Percentiles rank a stretch among this genome's conserved stretches.
These are phyloP conservation scores for Nesidiocoris tenuis DNA, from an alignment of 2,888 invertebrate genomes.

Conservation along the genomic window DNA sequence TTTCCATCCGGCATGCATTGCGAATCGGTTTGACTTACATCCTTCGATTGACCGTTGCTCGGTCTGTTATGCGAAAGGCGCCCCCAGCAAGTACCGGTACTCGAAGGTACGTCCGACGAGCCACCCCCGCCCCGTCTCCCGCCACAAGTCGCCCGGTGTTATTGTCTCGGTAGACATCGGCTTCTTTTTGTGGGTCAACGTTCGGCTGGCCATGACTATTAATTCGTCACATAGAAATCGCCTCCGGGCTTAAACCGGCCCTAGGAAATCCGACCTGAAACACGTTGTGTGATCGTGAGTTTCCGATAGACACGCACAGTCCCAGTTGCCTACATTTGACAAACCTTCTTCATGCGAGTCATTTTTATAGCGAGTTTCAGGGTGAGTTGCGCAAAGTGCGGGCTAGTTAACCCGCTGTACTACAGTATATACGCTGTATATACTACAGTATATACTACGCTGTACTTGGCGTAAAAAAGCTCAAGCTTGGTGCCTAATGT, in stretches of 20 bases:
- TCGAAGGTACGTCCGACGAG: neutral
- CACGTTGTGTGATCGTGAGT: neutral
- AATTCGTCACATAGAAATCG: constrained; percentile 40
- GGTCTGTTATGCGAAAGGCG: neutral
- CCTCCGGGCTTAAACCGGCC: constrained; percentile 34
- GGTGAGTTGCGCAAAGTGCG: too few species aligned
- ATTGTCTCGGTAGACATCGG: neutral
- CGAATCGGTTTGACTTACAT: neutral
- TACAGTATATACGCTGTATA: too few species aligned
- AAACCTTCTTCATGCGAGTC: neutral
- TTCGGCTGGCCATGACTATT: constrained; percentile 10
- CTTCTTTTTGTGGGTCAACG: neutral
- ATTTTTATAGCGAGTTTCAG: too few species aligned
- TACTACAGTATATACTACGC: too few species aligned
- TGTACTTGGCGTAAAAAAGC: too few species aligned
- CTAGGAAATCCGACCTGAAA: constrained; percentile 23
- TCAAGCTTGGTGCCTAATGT: too few species aligned
- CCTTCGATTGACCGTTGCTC: neutral
- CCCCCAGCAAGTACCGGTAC: neutral
- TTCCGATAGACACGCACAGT: neutral
- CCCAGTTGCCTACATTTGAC: neutral
- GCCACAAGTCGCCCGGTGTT: neutral
- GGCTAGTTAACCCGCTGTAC: too few species aligned
- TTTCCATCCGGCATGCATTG: neutral
- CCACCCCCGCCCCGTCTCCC: neutral